Conservation (phyloP, 2,888 invertebrate species). For the Phymatocera aterrima region DNA sequence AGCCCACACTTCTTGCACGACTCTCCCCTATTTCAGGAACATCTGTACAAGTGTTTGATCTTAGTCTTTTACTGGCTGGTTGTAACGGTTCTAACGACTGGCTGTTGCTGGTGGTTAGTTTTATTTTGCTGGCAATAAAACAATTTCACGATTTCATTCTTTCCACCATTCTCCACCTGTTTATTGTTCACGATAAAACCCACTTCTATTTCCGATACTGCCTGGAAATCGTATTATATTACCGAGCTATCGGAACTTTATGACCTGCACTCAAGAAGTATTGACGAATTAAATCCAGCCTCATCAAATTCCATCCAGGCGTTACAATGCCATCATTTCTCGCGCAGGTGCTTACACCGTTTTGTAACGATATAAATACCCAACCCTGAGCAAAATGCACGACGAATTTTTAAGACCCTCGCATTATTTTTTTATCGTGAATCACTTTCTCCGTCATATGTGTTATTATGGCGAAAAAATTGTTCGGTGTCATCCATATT, state of each 20-base stretch:
- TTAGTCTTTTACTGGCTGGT: not conserved
- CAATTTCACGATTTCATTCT: not conserved
- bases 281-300: not conserved
- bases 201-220: not conserved
- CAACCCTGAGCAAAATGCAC: not conserved
- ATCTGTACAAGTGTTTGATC: not conserved
- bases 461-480: too few species aligned
- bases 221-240: not conserved
- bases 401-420: not conserved
- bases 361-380: not conserved
- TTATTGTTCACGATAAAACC: not conserved
- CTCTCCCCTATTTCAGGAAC: not conserved
- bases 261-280: conserved; percentile 5
- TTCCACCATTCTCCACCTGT: not conserved
- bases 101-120: not conserved
- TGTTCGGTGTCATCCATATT: not conserved
- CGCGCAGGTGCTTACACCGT: not conserved
- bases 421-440: not conserved
- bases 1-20: not conserved
- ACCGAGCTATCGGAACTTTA: not conserved
- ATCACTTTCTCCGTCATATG: not conserved
- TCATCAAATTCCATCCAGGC: not conserved
- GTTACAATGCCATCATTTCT: not conserved
- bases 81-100: too few species aligned
- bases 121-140: not conserved